Base-by-base conservation (phyloP, 1,140 invertebrate genomes). In the Mylabris phalerata region DNA sequence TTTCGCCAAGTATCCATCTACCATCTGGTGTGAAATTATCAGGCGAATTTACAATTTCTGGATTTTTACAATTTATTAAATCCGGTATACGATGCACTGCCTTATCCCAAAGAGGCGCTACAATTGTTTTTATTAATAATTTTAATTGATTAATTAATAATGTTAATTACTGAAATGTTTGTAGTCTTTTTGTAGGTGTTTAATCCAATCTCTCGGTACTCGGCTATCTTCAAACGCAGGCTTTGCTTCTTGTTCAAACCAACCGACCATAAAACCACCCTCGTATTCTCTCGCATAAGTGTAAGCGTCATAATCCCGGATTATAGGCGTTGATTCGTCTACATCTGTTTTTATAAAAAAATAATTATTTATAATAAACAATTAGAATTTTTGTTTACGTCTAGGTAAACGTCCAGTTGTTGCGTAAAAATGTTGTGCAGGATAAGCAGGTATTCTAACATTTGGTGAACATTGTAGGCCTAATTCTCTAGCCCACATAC, bases 11-110 rank as follows among this genome's bases (percentile, higher is more conserved):
- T 64, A 84, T 80, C 82, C 82, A 84, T 64, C 79, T 74, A 5
- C 82, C 81, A 75, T 84, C 82, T 3, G 90, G 89, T 47, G 88
- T 89, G 73, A 90, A 92, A 71, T 82, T 87, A 75, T 92, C 88
- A 3, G 88, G 84, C 43, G 82, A 85, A 65, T 86, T 86, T 24
- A 80, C 76, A 11, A 91, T 67, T 55, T 79, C 75, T 11, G 85
- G 79, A 38, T 78, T 61, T 42, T 78, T 67, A 57, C 82, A 74
- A 59, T 80, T 71, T 42, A 76, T 77, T 56, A 91, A 73, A 52
- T 79, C 72, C 24, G 89, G 87, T 55, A 89, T 73, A 47, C 89
- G 78, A 61, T 84, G 75, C 9, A 88, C 65, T 42, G 86, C 80
- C 67, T 82, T 80, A 63, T 86, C 79, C 73, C 81, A 82, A 10